Evolutionary conservation across 2,113 vertebrate species (phyloP), one percentile per base, ranked within the genome.

Genomic region (Indicator maculatus): DNA sequence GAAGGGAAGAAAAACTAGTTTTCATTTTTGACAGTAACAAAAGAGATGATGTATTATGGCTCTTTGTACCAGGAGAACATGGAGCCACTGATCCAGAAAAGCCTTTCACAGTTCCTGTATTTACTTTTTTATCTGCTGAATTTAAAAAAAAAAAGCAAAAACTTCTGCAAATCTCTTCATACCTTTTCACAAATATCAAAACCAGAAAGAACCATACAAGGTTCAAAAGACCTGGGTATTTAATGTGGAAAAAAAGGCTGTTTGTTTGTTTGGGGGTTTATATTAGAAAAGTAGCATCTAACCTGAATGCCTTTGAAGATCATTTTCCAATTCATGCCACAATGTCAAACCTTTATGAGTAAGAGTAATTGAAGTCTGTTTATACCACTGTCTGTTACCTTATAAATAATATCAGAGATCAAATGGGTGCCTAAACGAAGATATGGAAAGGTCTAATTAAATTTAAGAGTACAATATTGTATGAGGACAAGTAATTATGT

Each of bases 201-300:
- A 47, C 1, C 21, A 12, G 30, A 9, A 70, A 63, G 9, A 87
- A 70, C 8, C 4, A 8, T 11, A 30, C 0, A 2, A 11, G 1
- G 5, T 47, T 91, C 12, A 75, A 75, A 92, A 82, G 33, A 85
- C 5, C 9, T 71, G 15, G 85, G 28, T 5, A 38, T 63, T 66
- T 59, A 69, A 69, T 36, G 8, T n/a, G 53, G 31, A 26, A 61
- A 89, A 73, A 9, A 71, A 52, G 12, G 8, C 9, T 31, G 33
- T 18, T 52, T 52, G 50, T 18, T 52, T 52, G 50, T 52, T 52
- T 52, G 50, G 50, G 23, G 50, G 11, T 52, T 52, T 52, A 8
- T 52, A 13, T 66, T 71, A 71, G 26, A 87, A 87, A 81, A 81
- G 56, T 31, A 55, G 45, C 7, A n/a, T 36, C 17, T 27, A 52